Evolutionary conservation across 2,797 vertebrate species (phyloP), one percentile per base, ranked within the genome.

Genomic region (Setipinna tenuifilis): DNA sequence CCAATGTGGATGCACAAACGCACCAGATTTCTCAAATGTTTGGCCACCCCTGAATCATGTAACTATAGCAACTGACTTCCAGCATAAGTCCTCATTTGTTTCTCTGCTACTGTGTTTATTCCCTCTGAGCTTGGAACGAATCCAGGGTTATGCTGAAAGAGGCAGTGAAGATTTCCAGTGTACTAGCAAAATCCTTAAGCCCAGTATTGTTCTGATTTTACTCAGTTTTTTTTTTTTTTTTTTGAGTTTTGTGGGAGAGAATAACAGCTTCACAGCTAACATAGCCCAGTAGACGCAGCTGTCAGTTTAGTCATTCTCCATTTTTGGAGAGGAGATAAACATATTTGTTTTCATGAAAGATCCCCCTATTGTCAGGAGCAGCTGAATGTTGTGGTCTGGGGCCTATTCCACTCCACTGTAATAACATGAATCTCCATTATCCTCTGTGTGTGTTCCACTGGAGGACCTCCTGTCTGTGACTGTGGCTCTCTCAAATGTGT

Each of bases 41-140:
- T 85, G 62, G 7, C 44, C 61, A 78, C 17, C 16, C 41, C 6
- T 78, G 71, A 78, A 31, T 9, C 71, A 21, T 44, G 35, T 78
- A 78, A 78, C 71, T 78, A 78, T 44, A 78, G 71, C 16, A 78
- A 78, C 71, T 78, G 71, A 78, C 71, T 78, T 19, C 71, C 44
- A 35, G 71, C 71, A 41, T 16, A 71, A 83, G 23, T 68, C 28
- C 17, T 28, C 54, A 78, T 44, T 35, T 78, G 71, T 48, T 65
- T 61, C 28, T 46, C 19, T 68, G 83, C 71, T 41, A 19, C 19
- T 78, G 71, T 41, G 71, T 78, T 78, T 41, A 78, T 44, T 78
- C 61, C 10, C 1, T 31, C 17, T 21, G 35, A 7, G 17, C 35
- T 78, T 44, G 71, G 71, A 78, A 44, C 19, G 21, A 44, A 78